These are phyloP conservation scores for Leucoma salicis DNA, from an alignment of 2,888 invertebrate species.

Conservation along the genomic window DNA sequence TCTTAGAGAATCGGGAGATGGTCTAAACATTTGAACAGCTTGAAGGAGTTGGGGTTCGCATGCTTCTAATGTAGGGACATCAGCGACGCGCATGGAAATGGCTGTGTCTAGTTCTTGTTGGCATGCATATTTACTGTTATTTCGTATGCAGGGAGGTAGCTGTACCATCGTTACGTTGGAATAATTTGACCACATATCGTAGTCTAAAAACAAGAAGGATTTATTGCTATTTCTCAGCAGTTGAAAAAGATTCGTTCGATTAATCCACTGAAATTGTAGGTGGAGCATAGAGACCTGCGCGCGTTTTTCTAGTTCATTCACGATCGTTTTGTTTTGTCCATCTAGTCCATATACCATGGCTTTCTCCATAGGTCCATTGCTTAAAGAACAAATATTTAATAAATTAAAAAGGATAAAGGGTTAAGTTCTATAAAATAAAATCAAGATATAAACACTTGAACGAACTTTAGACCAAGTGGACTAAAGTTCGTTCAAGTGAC, in stretches of 20 bases:
- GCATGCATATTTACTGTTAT: constrained; percentile 1
- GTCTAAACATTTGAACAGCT: neutral
- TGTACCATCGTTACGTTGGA: constrained; percentile 10
- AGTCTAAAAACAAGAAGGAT: constrained; percentile 28
- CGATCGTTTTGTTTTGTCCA: neutral
- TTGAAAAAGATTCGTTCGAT: constrained; percentile 2
- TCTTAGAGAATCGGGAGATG: neutral
- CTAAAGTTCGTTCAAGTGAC: too few species aligned
- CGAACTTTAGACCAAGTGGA: too few species aligned
- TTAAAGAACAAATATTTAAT: neutral
- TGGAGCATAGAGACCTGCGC: neutral
- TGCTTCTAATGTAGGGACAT: constrained; percentile 1
- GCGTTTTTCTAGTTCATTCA: neutral
- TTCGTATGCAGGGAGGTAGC: constrained; percentile 12
- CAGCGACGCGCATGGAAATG: constrained; percentile 20
- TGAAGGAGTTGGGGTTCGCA: constrained; percentile 1
- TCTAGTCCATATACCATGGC: neutral
- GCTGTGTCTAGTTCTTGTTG: constrained; percentile 11
- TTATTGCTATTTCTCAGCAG: constrained; percentile 1
- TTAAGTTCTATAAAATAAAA: too few species aligned
- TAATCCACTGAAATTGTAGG: neutral
- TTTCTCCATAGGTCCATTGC: neutral
- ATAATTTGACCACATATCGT: constrained; percentile 20
- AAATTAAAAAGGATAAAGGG: too few species aligned
- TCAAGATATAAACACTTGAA: too few species aligned